Evolutionary conservation across 2,888 invertebrate genomes (phyloP).

Genomic region (Caenorhabditis imperialis): DNA sequence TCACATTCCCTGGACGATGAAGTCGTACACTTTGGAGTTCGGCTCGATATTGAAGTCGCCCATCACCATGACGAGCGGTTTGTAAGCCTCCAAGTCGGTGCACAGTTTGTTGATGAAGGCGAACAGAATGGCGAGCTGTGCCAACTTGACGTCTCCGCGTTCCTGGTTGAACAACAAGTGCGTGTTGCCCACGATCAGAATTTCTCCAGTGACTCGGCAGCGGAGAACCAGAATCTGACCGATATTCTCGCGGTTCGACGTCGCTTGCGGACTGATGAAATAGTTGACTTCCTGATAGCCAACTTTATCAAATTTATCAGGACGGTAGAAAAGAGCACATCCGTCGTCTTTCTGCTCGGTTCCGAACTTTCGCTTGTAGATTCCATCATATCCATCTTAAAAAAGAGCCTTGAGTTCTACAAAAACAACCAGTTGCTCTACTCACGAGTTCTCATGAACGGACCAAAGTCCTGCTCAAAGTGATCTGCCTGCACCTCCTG

Average conservation of each 20-base stretch:
- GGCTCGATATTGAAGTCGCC: slow-evolving; percentile 94
- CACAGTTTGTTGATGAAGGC: slow-evolving; percentile 86
- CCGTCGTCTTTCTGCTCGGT: slow-evolving; percentile 85
- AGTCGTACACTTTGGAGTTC: slow-evolving; percentile 84
- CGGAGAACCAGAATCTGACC: slow-evolving; percentile 68
- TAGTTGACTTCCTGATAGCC: slow-evolving; percentile 85
- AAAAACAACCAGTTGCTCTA: not conserved
- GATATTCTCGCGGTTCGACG: slow-evolving; percentile 64
- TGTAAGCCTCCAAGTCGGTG: not conserved
- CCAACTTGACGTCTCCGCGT: slow-evolving; percentile 90
- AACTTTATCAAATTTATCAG: slow-evolving; percentile 82
- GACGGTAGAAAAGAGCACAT: slow-evolving; percentile 87
- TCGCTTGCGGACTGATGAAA: slow-evolving; percentile 78
- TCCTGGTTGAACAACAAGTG: slow-evolving; percentile 93
- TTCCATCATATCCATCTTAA: slow-evolving; percentile 50
- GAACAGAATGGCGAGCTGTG: slow-evolving; percentile 88
- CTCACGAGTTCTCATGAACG: slow-evolving; percentile 52
- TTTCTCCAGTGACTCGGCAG: slow-evolving; percentile 46
- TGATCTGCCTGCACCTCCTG: slow-evolving; percentile 72
- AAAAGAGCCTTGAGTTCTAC: not conserved
- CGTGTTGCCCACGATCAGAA: slow-evolving; percentile 89
- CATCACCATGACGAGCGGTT: slow-evolving; percentile 86
- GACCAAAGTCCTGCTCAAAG: slow-evolving; percentile 31
- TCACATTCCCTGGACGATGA: slow-evolving; percentile 81
- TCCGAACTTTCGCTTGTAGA: slow-evolving; percentile 79